Base-by-base conservation (phyloP, 2,113 vertebrate species). In the Chaetodon trifascialis region DNA sequence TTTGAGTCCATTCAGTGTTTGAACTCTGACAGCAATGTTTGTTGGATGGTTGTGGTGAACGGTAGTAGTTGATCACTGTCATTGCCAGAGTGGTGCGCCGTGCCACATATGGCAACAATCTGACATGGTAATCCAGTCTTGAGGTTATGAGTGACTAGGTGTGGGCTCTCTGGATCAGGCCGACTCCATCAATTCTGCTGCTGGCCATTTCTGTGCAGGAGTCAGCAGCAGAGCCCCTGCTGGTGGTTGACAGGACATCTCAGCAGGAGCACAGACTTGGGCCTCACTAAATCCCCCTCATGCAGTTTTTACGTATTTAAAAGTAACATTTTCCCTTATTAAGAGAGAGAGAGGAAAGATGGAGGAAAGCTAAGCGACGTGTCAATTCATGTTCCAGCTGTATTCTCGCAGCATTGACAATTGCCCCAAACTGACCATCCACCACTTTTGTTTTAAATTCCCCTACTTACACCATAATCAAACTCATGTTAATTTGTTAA, bases 101-200 rank as follows among this genome's bases (percentile, higher is more conserved):
- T 95, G 93, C 92, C 91, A 88, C 95, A 95, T 95, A 93, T 95
- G 94, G 95, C 93, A 95, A 94, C 94, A 94, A 95, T 95, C 93
- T 94, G 94, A 91, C 92, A 93, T 88, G 94, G 89, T 94, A 94
- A 94, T 94, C 91, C 91, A 70, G 74, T 72, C 87, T 58, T 55
- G 90, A 90, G 90, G 92, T 92, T 93, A 88, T 93, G 91, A 92
- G 88, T 88, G 93, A 93, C 93, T 90, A 88, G 90, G 93, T 94
- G 92, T 92, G 90, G 91, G 88, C 91, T 92, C 74, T 73, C 56
- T 17, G 82, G 88, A 92, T 93, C 92, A 82, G 87, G 54, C 84
- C 34, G 64, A 88, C 90, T 86, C 86, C 79, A 94, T 94, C 87
- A 90, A 86, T 93, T 90, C 86, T 90, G 78, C 87, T 83, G 74